These are phyloP conservation scores for Poeciliopsis infans DNA, from an alignment of 2,797 vertebrate genomes.

Conservation along the genomic window DNA sequence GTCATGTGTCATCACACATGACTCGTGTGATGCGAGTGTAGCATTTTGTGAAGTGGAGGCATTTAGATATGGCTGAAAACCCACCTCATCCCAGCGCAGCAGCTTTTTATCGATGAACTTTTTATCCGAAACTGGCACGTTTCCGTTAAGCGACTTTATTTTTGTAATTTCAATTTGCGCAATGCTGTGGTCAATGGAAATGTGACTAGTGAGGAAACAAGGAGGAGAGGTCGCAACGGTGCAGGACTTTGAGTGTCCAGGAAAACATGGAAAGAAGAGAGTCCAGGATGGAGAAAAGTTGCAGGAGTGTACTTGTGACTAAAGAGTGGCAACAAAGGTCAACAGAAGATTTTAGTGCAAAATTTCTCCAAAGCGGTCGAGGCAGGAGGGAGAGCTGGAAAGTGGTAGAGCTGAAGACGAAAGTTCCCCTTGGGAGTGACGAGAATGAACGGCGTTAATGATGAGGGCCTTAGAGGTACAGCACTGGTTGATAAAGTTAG, in stretches of 20 bases:
- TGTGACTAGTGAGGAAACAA: neutral
- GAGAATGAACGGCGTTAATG: neutral
- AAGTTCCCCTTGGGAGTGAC: neutral
- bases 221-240: neutral
- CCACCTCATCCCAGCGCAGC: too few species aligned
- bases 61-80: too few species aligned
- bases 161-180: too few species aligned
- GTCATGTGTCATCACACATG: too few species aligned
- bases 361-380: neutral
- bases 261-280: neutral
- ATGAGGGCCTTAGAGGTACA: neutral
- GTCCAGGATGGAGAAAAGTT: neutral
- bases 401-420: neutral
- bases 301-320: neutral
- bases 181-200: too few species aligned
- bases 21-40: too few species aligned
- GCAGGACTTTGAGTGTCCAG: neutral
- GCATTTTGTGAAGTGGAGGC: too few species aligned
- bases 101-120: too few species aligned
- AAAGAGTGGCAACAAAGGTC: neutral
- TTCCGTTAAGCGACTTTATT: too few species aligned
- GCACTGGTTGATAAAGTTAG: neutral
- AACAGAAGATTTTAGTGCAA: neutral
- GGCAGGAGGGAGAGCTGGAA: neutral
- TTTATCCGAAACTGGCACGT: too few species aligned